phyloP scores from a whole-genome alignment of 1,140 invertebrate species.

The Hermetia illucens region DNA sequence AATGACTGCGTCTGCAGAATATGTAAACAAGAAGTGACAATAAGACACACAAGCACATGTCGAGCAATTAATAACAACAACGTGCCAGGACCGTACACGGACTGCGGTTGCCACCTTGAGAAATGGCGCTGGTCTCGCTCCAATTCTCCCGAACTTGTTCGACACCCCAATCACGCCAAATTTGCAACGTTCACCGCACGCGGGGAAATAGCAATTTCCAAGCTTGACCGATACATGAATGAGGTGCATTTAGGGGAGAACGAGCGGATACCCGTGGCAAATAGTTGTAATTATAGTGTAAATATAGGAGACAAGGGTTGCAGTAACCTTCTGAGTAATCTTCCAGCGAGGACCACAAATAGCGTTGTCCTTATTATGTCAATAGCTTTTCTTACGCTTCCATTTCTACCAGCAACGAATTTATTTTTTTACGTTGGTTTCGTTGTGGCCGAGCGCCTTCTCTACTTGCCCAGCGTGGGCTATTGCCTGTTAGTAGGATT shows the following conservation, averaged over 20 bases:
- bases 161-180: no score
- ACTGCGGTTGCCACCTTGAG: conserved; percentile 11
- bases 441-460: conserved; percentile 87
- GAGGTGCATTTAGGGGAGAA: no score
- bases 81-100: conserved; percentile 12
- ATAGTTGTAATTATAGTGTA: no score
- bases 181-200: no score
- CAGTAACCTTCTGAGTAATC: neutral
- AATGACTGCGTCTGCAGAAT: conserved; percentile 33
- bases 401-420: conserved; percentile 90
- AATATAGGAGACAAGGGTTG: no score
- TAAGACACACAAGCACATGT: conserved; percentile 37
- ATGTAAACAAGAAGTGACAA: conserved; percentile 36
- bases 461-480: conserved; percentile 92
- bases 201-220: no score
- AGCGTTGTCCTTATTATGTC: conserved; percentile 36
- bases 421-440: conserved; percentile 93
- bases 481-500: conserved; percentile 79
- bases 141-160: no score
- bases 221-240: no score
- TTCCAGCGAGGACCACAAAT: conserved; percentile 18
- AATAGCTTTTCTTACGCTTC: conserved; percentile 66
- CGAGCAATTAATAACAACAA: conserved; percentile 43
- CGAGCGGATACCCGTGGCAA: no score
- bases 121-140: neutral